A percentile compares a stretch with the other conserved stretches of the same genome.
phyloP scores from a whole-genome alignment of 2,888 invertebrate species.

The Exephanes ischioxanthus region DNA sequence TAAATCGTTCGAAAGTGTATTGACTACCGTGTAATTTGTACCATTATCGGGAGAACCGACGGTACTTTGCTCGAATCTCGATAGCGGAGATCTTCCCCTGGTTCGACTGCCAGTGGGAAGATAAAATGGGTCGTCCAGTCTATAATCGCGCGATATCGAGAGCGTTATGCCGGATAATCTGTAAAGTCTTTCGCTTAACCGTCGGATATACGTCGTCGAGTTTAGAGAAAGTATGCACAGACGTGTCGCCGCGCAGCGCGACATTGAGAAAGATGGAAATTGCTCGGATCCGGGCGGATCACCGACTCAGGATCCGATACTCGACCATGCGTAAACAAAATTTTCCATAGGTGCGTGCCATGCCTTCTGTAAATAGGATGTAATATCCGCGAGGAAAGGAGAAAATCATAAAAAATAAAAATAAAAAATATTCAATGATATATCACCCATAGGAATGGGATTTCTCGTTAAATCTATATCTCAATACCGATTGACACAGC shows the following conservation, averaged over 20 bases:
- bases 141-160: slow-evolving; percentile 66
- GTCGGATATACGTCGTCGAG: slow-evolving; percentile 39
- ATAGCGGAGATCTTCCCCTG: slow-evolving; percentile 47
- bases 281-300: slow-evolving; percentile 67
- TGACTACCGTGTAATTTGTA: slow-evolving; percentile 52
- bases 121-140: slow-evolving; percentile 65
- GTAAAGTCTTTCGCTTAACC: slow-evolving; percentile 41
- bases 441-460: slow-evolving; percentile 24
- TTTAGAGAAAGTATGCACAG: slow-evolving; percentile 61
- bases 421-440: slow-evolving; percentile 25
- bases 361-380: slow-evolving; percentile 3
- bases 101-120: slow-evolving; percentile 7
- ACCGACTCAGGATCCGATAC: slow-evolving; percentile 46
- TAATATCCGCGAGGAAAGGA: slow-evolving; percentile 6
- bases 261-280: slow-evolving; percentile 69
- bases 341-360: slow-evolving; percentile 50
- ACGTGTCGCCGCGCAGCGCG: slow-evolving; percentile 35
- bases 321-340: slow-evolving; percentile 61
- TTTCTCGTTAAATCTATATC: background rate
- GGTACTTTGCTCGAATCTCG: slow-evolving; percentile 56
- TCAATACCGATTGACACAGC: background rate
- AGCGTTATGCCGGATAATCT: slow-evolving; percentile 55
- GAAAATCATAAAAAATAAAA: background rate
- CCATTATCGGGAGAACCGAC: slow-evolving; percentile 47
- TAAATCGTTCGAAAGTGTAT: slow-evolving; percentile 64